These are phyloP conservation scores for Psilanteris sp. DNA, from an alignment of 1,140 invertebrate genomes.

Conservation along the genomic window DNA sequence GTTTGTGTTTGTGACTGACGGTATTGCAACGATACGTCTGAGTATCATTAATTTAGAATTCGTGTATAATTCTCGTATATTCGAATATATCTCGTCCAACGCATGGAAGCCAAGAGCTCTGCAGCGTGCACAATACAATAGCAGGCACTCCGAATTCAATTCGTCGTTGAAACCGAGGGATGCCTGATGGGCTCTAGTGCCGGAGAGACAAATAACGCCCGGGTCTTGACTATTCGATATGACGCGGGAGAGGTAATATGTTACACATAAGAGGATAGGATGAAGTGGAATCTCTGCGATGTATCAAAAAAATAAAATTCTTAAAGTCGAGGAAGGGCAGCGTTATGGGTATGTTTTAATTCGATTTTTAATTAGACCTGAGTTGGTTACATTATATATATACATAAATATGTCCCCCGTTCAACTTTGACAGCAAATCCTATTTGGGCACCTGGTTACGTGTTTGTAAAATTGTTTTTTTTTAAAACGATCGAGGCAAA, in stretches of 20 bases:
- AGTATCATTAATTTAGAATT: constrained; percentile 53
- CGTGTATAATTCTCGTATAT: constrained; percentile 41
- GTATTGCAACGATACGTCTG: constrained; percentile 27
- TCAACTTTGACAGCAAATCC: too few relatives aligned
- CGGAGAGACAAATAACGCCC: constrained; percentile 51
- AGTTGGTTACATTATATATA: too few relatives aligned
- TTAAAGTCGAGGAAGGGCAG: not conserved
- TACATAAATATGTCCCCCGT: too few relatives aligned
- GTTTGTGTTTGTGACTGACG: constrained; percentile 9
- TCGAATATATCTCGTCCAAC: constrained; percentile 42
- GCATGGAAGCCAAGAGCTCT: constrained; percentile 27
- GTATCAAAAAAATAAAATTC: constrained; percentile 7
- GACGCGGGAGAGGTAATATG: constrained; percentile 46
- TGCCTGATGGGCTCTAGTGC: constrained; percentile 48
- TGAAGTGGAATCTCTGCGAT: constrained; percentile 30
- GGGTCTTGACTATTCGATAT: constrained; percentile 51
- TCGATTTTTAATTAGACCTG: not conserved
- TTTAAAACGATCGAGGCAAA: too few relatives aligned
- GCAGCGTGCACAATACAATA: constrained; percentile 32
- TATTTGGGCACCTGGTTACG: too few relatives aligned
- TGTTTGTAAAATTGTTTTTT: too few relatives aligned
- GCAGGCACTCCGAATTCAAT: constrained; percentile 41
- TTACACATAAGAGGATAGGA: constrained; percentile 37
- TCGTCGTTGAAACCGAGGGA: constrained; percentile 48
- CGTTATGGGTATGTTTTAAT: not conserved